Evolutionary conservation across 1,140 invertebrate genomes (phyloP), one percentile per base, ranked within the genome.

Genomic region (Dendroctonus valens): DNA sequence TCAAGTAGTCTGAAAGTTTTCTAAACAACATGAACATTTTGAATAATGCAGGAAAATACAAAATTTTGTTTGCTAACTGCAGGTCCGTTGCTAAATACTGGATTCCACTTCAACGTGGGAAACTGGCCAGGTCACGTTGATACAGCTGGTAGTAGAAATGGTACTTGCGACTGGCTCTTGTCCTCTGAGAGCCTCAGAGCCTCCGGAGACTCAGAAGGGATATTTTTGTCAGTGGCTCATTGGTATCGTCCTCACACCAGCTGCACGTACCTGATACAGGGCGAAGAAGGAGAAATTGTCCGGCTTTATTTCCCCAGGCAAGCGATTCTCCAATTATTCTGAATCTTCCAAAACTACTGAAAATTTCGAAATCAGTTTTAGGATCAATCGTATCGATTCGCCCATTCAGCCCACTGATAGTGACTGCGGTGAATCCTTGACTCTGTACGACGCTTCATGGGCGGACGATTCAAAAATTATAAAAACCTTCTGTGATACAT

Each of bases 211-310:
- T 87, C 87, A 41, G 91, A 94, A 74, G 91, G 91, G 1, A 93
- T 93, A 71, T 94, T 95, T 78, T 82, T 94, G 5, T 94, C 92
- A 0, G 92, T 94, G 0, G 91, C 91, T 0, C 92, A 95, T 74
- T 96, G 92, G 92, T 96, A 96, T 76, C 91, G 92, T 5, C 91
- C 93, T 0, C 89, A 93, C 73, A 96, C 92, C 0, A 92, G 90
- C 37, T 96, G 93, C 78, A 94, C 91, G 14, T 95, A 95, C 78
- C 83, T 93, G 8, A 90, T 96, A 78, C 87, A 91, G 78, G 93
- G 92, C 4, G 83, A 87, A 59, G 84, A 86, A 4, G 91, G 91
- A 12, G 92, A 96, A 81, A 89, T 94, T 41, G 91, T 93, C 5
- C 83, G 92, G 49, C 81, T 94, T 2, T 93, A 94, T 78, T 94